Conservation (phyloP, 2,888 invertebrate species). For the Caenorhabditis sp. region DNA sequence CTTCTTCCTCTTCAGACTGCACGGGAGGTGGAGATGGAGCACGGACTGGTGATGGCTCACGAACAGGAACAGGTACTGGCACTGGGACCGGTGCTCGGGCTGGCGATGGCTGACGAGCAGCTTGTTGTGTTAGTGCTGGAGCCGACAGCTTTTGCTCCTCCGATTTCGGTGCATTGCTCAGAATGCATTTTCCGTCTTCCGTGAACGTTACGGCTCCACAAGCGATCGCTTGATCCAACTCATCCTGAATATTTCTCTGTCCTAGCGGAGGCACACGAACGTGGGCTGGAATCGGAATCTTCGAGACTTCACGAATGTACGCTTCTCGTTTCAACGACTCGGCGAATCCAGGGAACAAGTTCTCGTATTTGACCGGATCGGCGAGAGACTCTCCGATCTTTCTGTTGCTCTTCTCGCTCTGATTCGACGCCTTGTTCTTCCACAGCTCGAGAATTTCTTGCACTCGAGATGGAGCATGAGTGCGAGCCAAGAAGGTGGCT, state of each 20-base stretch:
- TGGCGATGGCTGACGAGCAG: conserved; percentile 50
- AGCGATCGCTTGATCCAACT: conserved; percentile 76
- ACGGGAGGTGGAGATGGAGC: conserved; percentile 13
- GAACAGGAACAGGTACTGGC: conserved; percentile 44
- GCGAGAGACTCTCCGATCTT: conserved; percentile 89
- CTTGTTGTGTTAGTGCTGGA: conserved; percentile 29
- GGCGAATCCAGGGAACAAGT: conserved; percentile 92
- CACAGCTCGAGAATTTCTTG: conserved; percentile 90
- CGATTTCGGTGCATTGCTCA: conserved; percentile 46
- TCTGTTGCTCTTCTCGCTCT: conserved; percentile 67
- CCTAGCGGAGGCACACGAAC: conserved; percentile 69
- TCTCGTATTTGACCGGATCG: conserved; percentile 96
- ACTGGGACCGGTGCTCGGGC: conserved; percentile 47
- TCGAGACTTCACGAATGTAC: conserved; percentile 68
- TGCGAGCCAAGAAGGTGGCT: conserved; percentile 97
- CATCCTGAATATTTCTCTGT: conserved; percentile 76
- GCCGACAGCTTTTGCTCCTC: conserved; percentile 14
- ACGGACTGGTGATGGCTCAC: conserved; percentile 37
- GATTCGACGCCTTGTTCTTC: conserved; percentile 87
- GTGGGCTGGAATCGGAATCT: conserved; percentile 75
- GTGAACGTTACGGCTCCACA: conserved; percentile 72
- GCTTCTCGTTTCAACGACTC: conserved; percentile 84
- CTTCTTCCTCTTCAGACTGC: conserved; percentile 49
- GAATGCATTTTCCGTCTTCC: conserved; percentile 72
- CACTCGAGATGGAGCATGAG: conserved; percentile 94